These are phyloP conservation scores for Rutpela maculata DNA, from an alignment of 2,888 invertebrate genomes.

Conservation along the genomic window DNA sequence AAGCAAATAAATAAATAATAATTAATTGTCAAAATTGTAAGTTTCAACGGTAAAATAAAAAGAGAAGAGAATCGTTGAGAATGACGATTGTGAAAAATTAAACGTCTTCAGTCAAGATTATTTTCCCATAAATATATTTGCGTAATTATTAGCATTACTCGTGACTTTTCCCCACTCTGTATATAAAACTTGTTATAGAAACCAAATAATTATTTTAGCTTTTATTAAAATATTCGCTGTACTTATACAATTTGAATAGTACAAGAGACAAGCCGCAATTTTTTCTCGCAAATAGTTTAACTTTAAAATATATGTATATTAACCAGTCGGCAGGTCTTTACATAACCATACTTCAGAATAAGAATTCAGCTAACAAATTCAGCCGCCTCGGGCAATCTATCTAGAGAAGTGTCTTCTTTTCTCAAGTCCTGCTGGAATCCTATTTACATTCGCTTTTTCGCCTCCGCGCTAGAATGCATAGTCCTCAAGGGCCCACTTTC, in stretches of 20 bases:
- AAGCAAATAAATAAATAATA: too few species aligned
- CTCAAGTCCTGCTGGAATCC: conserved; percentile 56
- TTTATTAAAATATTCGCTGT: background rate
- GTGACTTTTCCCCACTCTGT: too few species aligned
- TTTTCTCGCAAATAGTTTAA: conserved; percentile 15
- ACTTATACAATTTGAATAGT: background rate
- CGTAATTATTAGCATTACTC: too few species aligned
- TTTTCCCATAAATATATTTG: too few species aligned
- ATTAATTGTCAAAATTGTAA: too few species aligned
- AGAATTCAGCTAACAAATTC: conserved; percentile 55
- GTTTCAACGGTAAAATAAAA: too few species aligned
- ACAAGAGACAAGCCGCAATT: background rate
- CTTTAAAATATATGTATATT: conserved; percentile 42
- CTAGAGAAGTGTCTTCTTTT: conserved; percentile 54
- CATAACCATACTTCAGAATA: conserved; percentile 27
- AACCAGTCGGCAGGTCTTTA: conserved; percentile 36
- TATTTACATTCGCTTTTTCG: conserved; percentile 66
- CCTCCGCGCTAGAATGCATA: conserved; percentile 61
- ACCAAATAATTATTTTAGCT: too few species aligned
- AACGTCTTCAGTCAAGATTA: too few species aligned
- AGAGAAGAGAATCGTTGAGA: too few species aligned
- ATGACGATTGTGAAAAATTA: too few species aligned
- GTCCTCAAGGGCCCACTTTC: conserved; percentile 66
- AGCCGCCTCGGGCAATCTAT: conserved; percentile 56
- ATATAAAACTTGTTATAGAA: too few species aligned